Evolutionary conservation across 2,888 invertebrate species (phyloP).

Genomic region (Caradrina clavipalpis): DNA sequence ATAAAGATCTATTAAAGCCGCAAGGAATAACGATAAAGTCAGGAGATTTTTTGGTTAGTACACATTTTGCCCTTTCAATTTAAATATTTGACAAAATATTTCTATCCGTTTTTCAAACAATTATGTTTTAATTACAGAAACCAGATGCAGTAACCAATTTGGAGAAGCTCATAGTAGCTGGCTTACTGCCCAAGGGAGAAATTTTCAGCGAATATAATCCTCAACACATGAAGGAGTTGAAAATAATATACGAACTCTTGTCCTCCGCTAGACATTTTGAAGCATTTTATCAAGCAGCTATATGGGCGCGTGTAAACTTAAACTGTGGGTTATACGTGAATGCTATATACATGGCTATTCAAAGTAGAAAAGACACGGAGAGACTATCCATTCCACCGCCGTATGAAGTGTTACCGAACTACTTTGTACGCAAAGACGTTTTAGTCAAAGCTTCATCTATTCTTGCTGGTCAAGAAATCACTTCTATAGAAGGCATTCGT

Average conservation of each 20-base stretch:
- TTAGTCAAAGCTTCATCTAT: slow-evolving; percentile 85
- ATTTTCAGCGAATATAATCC: slow-evolving; percentile 83
- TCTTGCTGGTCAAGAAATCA: slow-evolving; percentile 74
- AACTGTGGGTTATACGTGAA: slow-evolving; percentile 93
- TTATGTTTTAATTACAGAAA: slow-evolving; percentile 73
- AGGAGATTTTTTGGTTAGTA: slow-evolving; percentile 79
- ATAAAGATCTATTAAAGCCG: slow-evolving; percentile 73
- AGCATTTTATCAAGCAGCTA: slow-evolving; percentile 90
- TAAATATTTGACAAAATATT: not conserved
- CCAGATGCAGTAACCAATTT: slow-evolving; percentile 75
- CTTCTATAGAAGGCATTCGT: slow-evolving; percentile 72
- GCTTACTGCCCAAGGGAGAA: slow-evolving; percentile 79
- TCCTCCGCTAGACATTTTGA: slow-evolving; percentile 90
- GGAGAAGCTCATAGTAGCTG: slow-evolving; percentile 73
- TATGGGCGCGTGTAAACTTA: slow-evolving; percentile 91
- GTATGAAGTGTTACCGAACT: slow-evolving; percentile 93
- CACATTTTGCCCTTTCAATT: not conserved
- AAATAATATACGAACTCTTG: slow-evolving; percentile 86
- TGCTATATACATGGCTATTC: slow-evolving; percentile 90
- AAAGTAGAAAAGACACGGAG: slow-evolving; percentile 91
- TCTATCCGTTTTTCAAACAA: slow-evolving; percentile 9
- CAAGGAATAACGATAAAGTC: slow-evolving; percentile 77
- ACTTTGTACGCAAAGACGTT: slow-evolving; percentile 92
- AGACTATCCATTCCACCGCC: slow-evolving; percentile 92
- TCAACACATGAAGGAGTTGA: slow-evolving; percentile 78